Evolutionary conservation across 2,797 vertebrate genomes (phyloP), one percentile per base, ranked within the genome.

Genomic region (Enteromius paludinosus): DNA sequence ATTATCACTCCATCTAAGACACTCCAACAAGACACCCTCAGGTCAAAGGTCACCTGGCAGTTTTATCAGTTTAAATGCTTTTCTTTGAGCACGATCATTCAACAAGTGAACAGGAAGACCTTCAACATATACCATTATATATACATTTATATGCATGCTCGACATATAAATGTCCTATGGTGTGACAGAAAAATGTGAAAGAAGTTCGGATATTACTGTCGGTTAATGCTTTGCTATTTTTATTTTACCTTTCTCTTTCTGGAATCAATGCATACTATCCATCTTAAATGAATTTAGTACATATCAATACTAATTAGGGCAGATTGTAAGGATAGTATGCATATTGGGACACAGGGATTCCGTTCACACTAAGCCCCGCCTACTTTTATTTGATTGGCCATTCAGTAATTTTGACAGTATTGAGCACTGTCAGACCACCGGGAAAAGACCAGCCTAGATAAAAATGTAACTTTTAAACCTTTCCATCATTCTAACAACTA

Each of bases 1-100:
- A 12, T 70, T 45, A 70, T 59, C 59, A 38, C 64, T 56, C 65
- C 18, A 61, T 86, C 30, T 9, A 72, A 71, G 43, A 15, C 14
- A 62, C 14, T 8, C 59, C 59, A 6, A 62, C 3, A 72, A 5
- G 1, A 20, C 35, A 66, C 49, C 35, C 35, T 41, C 3, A 59
- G 35, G 81, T 76, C 81, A 76, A 82, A 61, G 61, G 64, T 82
- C 62, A 47, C 54, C 20, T 4, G 2, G 71, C 45, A 65, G 28
- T 30, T 73, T 79, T 30, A 25, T 23, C 35, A 15, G 28, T 8
- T 49, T 18, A 5, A 49, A 59, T 23, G 25, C 56, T 5, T 61
- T 12, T 43, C 8, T 30, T 47, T 45, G 23, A 15, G 23, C 10
- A 38, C 38, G 7, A 75, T 41, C 72, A 28, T 54, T 38, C 5